Evolutionary conservation across 2,888 invertebrate genomes (phyloP), one percentile per base, ranked within the genome.

Genomic region (Trissoscelio sp.): DNA sequence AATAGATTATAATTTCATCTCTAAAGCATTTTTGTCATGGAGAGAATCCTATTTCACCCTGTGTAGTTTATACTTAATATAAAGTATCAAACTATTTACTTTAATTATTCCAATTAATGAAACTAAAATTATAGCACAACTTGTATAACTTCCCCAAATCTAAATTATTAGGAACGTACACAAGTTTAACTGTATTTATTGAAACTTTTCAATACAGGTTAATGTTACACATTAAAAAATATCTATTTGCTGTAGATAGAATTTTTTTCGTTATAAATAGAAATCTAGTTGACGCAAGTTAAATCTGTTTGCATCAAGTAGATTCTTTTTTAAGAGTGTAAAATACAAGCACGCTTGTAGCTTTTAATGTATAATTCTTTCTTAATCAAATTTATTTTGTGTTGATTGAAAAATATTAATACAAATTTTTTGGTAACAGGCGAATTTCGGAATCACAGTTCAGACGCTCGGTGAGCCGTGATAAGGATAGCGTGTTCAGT

Each of bases 401-500:
- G 6, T 14, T 11, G 14, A 14, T 14, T 14, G 1, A 14, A 14
- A 0, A 14, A 0, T 16, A 16, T 53, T 31, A 53, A 16, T 9
- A 6, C 0, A 28, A 11, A 18, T 34, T 16, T 5, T 4, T 2
- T 57, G 37, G 20, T 22, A 51, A 51, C 62, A 91, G 91, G 88
- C 88, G 91, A 73, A 84, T 91, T 53, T 84, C 90, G 69, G 90
- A 91, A 81, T 88, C 90, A 22, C 89, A 87, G 69, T 91, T 91
- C 84, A 87, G 88, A 77, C 89, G 88, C 58, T 88, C 91, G 44
- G 82, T 89, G 70, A 87, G 87, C 46, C 89, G 90, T n/a, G 89
- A 90, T 14, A 87, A 86, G 4, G 90, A 91, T 79, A 82, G 87
- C 53, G 88, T 91, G 58, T 85, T 87, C 7, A 87, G 88, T 60